A percentile compares a stretch with the other conserved stretches of the same genome.
phyloP scores from a whole-genome alignment of 2,113 vertebrate genomes.

The Upupa epops region DNA sequence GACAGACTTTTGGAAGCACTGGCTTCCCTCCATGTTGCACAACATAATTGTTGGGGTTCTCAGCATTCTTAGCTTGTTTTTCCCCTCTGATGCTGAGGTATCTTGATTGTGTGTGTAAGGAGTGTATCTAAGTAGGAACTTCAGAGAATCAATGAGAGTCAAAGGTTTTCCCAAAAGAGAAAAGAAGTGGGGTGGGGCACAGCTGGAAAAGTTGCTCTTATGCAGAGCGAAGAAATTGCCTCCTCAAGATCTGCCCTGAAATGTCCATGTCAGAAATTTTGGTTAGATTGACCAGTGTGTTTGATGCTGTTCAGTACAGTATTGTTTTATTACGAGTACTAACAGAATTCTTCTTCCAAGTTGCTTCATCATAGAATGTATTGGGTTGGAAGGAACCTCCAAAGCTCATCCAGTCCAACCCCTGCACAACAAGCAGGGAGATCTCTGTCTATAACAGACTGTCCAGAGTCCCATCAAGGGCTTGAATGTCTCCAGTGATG shows the following conservation, averaged over 20 bases:
- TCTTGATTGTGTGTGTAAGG: background rate
- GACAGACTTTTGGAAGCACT: background rate
- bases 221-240: background rate
- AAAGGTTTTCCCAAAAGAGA: background rate
- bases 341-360: background rate
- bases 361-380: too few relatives aligned
- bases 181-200: background rate
- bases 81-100: background rate
- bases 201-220: background rate
- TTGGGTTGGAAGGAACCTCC: too few relatives aligned
- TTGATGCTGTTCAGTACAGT: background rate
- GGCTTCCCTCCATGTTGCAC: background rate
- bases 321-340: background rate
- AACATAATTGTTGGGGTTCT: background rate
- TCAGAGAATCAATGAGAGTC: background rate
- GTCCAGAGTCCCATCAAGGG: too few relatives aligned
- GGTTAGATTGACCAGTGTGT: background rate
- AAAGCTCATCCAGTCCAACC: too few relatives aligned
- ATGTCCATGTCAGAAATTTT: background rate
- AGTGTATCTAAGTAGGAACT: background rate
- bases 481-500: too few relatives aligned
- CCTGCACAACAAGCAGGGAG: too few relatives aligned
- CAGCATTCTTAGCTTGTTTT: background rate
- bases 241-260: background rate
- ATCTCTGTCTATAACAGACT: too few relatives aligned